Percentiles rank a stretch among this genome's conserved stretches.
Conservation (phyloP, 1,140 invertebrate species). For the Arion vulgaris region DNA sequence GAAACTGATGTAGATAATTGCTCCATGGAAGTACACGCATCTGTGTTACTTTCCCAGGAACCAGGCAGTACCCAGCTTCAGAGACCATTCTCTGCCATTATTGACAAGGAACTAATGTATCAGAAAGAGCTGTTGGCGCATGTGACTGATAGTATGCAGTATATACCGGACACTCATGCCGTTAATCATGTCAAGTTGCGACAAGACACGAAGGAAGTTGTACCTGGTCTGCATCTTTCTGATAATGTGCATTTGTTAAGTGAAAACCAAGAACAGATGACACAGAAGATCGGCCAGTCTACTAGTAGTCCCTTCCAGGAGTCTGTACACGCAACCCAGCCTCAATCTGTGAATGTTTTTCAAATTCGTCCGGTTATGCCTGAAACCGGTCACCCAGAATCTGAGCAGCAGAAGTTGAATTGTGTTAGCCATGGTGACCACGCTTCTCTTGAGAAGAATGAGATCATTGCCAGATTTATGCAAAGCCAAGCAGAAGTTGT, state of each 20-base stretch:
- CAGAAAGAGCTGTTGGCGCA: constrained; percentile 23
- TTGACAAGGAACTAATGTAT: constrained; percentile 44
- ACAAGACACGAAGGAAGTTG: not conserved
- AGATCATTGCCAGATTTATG: constrained; percentile 24
- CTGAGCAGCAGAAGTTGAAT: not conserved
- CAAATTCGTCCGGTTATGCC: not conserved
- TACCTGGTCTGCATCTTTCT: not conserved
- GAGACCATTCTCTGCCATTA: constrained; percentile 44
- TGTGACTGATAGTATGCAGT: not conserved
- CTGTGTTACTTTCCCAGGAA: not conserved
- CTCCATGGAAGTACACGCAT: not conserved
- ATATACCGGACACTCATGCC: not conserved
- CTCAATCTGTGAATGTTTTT: not conserved
- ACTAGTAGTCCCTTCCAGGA: not conserved
- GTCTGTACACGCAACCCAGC: not conserved
- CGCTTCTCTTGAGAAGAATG: constrained; percentile 33
- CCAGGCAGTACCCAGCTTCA: not conserved
- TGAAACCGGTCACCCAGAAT: not conserved
- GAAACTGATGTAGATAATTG: not conserved
- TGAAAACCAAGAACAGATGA: not conserved
- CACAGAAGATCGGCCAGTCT: not conserved
- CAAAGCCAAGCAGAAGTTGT: constrained; percentile 21
- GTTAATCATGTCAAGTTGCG: not conserved
- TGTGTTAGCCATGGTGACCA: too few relatives aligned
- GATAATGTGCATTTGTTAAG: not conserved